A percentile compares a stretch with the other conserved stretches of the same genome.
Conservation (phyloP, 2,888 invertebrate species). For the Pycnomerus fuliginosus region DNA sequence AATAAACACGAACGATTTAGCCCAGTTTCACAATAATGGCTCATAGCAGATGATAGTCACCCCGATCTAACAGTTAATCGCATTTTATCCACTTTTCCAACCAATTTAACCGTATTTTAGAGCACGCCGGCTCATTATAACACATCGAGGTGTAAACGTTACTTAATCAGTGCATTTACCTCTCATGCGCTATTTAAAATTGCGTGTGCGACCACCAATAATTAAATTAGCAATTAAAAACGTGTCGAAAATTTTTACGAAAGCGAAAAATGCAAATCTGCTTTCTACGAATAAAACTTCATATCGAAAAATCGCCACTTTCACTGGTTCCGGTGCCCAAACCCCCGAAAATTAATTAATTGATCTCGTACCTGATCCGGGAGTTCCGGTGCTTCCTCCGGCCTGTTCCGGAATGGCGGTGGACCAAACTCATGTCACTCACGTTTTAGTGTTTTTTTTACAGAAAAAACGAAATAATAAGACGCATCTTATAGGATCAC, state of each 20-base stretch:
- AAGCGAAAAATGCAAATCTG: conserved; percentile 14
- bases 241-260: conserved; percentile 2
- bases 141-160: conserved; percentile 3
- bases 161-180: conserved; percentile 30
- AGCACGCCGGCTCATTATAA: conserved; percentile 1
- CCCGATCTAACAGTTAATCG: too few species aligned
- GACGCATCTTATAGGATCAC: too few species aligned
- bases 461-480: too few species aligned
- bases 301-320: conserved; percentile 12
- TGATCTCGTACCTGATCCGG: conserved; percentile 28
- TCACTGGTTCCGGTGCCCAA: conserved; percentile 15
- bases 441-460: too few species aligned
- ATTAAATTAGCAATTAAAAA: conserved; percentile 6
- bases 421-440: too few species aligned
- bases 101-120: conserved; percentile 2
- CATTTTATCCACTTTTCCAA: conserved; percentile 6
- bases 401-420: conserved; percentile 20
- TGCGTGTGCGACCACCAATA: conserved; percentile 2
- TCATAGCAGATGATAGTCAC: too few species aligned
- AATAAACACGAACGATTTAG: too few species aligned
- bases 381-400: conserved; percentile 25
- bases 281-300: conserved; percentile 12
- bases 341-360: not conserved
- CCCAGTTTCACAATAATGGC: too few species aligned
- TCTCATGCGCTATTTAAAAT: conserved; percentile 17